A percentile compares a stretch with the other conserved stretches of the same genome.
Evolutionary conservation across 2,113 vertebrate genomes (phyloP).

Genomic region (Drymodes brunneopygia): DNA sequence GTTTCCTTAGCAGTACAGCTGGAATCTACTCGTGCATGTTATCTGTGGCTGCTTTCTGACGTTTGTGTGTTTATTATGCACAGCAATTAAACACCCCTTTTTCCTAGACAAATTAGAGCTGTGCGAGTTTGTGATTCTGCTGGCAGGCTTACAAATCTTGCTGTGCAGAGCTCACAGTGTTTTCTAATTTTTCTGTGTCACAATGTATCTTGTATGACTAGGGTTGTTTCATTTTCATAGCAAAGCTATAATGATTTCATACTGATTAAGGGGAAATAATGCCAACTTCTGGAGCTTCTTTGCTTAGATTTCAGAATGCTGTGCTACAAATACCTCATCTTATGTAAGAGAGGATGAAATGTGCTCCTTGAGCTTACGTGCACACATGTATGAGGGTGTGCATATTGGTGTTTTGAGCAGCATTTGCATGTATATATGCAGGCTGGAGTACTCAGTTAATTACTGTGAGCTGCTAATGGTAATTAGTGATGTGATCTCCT

Average conservation of each 20-base stretch:
- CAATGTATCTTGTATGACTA: slow-evolving; percentile 44
- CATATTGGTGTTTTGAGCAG: not conserved
- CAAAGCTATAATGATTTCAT: slow-evolving; percentile 50
- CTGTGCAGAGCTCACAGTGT: not conserved
- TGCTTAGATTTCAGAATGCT: not conserved
- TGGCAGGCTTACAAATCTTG: slow-evolving; percentile 58
- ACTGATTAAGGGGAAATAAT: slow-evolving; percentile 47
- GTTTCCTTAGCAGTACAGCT: not conserved
- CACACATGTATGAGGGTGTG: not conserved
- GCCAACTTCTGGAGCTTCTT: not conserved
- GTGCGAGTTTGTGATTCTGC: slow-evolving; percentile 31
- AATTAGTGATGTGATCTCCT: not conserved
- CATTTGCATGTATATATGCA: not conserved
- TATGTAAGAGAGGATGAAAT: not conserved
- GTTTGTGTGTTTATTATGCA: slow-evolving; percentile 23
- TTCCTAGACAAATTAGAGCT: slow-evolving; percentile 47
- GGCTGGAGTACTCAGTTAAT: not conserved
- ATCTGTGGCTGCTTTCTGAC: not conserved
- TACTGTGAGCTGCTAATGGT: not conserved
- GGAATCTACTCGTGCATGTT: not conserved
- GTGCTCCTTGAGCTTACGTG: not conserved
- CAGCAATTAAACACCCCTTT: slow-evolving; percentile 53
- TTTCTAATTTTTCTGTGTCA: slow-evolving; percentile 66
- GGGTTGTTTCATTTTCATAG: slow-evolving; percentile 63
- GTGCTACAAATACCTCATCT: not conserved